These are phyloP conservation scores for Cepaea nemoralis DNA, from an alignment of 1,140 invertebrate genomes.

Conservation along the genomic window DNA sequence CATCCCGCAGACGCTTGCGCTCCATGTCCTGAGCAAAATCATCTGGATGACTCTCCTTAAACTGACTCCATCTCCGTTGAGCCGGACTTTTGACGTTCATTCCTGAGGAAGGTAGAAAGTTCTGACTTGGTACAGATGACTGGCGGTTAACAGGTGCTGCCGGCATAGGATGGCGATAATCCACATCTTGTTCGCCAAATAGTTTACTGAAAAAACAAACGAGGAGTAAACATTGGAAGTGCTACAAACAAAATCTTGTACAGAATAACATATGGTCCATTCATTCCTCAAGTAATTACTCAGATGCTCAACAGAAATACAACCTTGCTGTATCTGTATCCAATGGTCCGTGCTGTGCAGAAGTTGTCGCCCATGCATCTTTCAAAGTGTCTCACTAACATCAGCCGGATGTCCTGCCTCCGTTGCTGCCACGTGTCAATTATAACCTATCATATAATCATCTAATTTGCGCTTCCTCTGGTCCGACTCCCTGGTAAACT, in stretches of 20 bases:
- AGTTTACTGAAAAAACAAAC: slow-evolving; percentile 76
- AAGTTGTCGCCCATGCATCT: too few relatives aligned
- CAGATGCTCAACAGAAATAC: not conserved
- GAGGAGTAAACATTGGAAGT: not conserved
- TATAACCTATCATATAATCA: too few relatives aligned
- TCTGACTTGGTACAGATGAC: slow-evolving; percentile 6
- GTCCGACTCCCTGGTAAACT: too few relatives aligned
- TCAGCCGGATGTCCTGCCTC: too few relatives aligned
- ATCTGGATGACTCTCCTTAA: slow-evolving; percentile 68
- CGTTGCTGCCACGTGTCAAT: too few relatives aligned
- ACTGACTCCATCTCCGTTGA: slow-evolving; percentile 67
- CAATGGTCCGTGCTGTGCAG: too few relatives aligned
- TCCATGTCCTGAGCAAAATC: slow-evolving; percentile 63
- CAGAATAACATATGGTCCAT: not conserved
- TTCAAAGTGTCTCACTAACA: too few relatives aligned
- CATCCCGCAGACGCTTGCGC: slow-evolving; percentile 36
- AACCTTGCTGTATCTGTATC: too few relatives aligned
- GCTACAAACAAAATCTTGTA: not conserved
- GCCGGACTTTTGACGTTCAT: slow-evolving; percentile 52
- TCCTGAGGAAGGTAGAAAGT: slow-evolving; percentile 11
- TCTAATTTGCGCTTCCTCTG: too few relatives aligned
- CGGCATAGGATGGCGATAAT: slow-evolving; percentile 74
- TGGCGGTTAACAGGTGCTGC: not conserved
- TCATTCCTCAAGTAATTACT: not conserved
- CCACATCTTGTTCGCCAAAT: slow-evolving; percentile 91